Evolutionary conservation across 2,797 vertebrate species (phyloP).

Genomic region (Squalus acanthias): DNA sequence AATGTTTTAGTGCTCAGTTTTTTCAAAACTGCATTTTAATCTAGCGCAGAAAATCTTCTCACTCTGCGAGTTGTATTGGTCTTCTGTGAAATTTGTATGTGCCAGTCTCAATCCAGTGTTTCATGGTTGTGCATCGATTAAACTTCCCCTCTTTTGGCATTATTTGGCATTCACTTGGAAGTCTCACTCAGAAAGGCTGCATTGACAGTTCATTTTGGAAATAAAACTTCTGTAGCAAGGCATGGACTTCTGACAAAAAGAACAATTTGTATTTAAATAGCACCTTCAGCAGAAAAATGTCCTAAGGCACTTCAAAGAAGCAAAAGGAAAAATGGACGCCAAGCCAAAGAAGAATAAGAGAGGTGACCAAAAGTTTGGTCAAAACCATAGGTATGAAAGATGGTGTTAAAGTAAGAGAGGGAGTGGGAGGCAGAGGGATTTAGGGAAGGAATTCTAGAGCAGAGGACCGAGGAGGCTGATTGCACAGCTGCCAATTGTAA

Average conservation of each 20-base stretch:
- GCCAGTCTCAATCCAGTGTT: background rate
- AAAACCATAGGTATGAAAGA: background rate
- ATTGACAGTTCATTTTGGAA: background rate
- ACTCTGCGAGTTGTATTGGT: background rate
- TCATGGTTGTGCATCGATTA: background rate
- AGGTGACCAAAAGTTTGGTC: background rate
- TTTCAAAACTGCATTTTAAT: background rate
- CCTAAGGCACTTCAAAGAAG: background rate
- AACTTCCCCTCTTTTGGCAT: background rate
- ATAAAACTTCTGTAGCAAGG: background rate
- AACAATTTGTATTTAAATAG: background rate
- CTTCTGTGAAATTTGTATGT: background rate
- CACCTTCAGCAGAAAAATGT: background rate
- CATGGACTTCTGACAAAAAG: background rate
- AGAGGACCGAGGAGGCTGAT: background rate
- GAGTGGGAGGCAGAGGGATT: background rate
- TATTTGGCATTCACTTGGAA: background rate
- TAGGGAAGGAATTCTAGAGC: background rate
- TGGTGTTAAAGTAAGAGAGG: background rate
- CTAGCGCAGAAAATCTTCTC: background rate
- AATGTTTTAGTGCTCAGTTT: no score
- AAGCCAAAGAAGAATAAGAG: background rate
- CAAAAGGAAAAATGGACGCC: background rate
- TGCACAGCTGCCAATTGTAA: background rate
- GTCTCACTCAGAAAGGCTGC: background rate